Conservation (phyloP, 1,140 invertebrate genomes). For the Cyrtorhinus lividipennis region DNA sequence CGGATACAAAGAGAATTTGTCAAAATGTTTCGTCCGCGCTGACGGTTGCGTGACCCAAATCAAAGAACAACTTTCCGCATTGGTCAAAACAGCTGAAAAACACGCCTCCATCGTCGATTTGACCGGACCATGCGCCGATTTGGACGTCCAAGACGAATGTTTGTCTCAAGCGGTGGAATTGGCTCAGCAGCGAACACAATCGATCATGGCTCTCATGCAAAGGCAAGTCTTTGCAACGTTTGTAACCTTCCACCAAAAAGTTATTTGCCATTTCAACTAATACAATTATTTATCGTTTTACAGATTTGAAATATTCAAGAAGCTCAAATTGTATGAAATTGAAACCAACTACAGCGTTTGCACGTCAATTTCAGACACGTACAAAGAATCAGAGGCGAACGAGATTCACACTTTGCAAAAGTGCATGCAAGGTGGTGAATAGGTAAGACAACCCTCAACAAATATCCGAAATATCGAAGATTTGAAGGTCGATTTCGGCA, state of each 20-base stretch:
- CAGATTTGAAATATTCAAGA: constrained; percentile 1
- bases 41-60: background rate
- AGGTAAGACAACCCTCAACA: background rate
- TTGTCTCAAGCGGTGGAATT: background rate
- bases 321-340: background rate
- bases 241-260: no score
- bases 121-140: background rate
- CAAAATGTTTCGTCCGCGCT: background rate
- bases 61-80: background rate
- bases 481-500: no score
- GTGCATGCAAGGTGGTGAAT: background rate
- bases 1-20: background rate
- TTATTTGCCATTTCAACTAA: no score
- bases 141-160: background rate
- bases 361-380: background rate
- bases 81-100: background rate
- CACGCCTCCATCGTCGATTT: background rate
- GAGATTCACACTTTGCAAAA: background rate
- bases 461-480: no score
- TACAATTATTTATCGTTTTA: no score
- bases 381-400: background rate
- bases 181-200: background rate
- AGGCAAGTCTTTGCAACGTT: no score
- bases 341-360: background rate
- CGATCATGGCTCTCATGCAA: background rate